Percentiles rank a stretch among this genome's conserved stretches.
Evolutionary conservation across 2,888 invertebrate genomes (phyloP).

Genomic region (Eupithecia insigniata): DNA sequence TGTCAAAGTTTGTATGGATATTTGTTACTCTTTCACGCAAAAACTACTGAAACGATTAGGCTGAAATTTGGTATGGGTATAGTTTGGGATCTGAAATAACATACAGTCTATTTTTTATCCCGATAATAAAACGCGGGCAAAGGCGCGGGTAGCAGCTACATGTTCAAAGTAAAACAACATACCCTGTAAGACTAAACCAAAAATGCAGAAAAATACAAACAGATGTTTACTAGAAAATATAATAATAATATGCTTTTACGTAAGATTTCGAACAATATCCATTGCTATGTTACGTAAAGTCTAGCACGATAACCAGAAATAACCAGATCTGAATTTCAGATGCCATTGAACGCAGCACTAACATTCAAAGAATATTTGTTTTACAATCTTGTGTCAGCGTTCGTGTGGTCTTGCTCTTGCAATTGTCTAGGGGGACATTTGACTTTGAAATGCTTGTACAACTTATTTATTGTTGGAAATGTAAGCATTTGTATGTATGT

Average conservation of each 20-base stretch:
- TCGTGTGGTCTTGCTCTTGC: conserved; percentile 24
- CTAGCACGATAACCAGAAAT: conserved; percentile 8
- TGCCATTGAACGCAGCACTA: conserved; percentile 27
- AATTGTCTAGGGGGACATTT: conserved; percentile 28
- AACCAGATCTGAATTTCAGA: conserved; percentile 37
- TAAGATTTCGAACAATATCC: not conserved
- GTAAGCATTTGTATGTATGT: too few species aligned
- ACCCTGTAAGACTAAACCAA: not conserved
- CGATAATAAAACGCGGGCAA: too few species aligned
- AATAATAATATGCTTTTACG: too few species aligned
- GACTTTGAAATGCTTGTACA: conserved; percentile 27
- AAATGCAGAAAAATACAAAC: not conserved
- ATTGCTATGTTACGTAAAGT: not conserved
- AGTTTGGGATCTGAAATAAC: too few species aligned
- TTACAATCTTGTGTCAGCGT: conserved; percentile 33
- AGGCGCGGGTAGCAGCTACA: too few species aligned
- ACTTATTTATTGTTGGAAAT: conserved; percentile 12
- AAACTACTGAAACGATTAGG: too few species aligned
- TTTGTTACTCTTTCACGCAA: too few species aligned
- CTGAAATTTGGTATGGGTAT: too few species aligned
- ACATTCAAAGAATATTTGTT: conserved; percentile 34
- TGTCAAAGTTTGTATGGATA: too few species aligned
- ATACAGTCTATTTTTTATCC: too few species aligned
- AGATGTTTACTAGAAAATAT: too few species aligned
- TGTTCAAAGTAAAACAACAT: not conserved